Evolutionary conservation across 1,140 invertebrate species (phyloP), one percentile per base, ranked within the genome.

Genomic region (Drosophila setifemur): DNA sequence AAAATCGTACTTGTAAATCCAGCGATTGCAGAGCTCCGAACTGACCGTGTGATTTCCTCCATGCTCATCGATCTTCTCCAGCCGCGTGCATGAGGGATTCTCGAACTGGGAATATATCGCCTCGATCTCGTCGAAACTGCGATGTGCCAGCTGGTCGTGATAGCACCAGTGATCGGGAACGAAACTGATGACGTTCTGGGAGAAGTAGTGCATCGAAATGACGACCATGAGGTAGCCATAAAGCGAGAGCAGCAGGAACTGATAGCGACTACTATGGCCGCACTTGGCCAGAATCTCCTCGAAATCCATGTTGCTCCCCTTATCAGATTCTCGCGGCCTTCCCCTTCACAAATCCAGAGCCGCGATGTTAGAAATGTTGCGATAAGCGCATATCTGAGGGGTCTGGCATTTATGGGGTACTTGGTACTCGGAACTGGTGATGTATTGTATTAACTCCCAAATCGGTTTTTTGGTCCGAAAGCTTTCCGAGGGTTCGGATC

Each of bases 251-350:
- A 94, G 81, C n/a, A 93, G 72, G 39, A 91, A 91, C 73, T 94
- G 94, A 87, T 93, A 94, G 16, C 83, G 81, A 42, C 92, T 92
- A 72, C 93, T 93, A 67, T 93, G 92, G 2, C 94, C 94, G 28
- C 92, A 92, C 57, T 92, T 91, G 21, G 88, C 76, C 18, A 94
- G 72, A 76, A 94, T 92, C 31, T 91, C 91, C 68, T 94, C 93
- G 45, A 93, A 92, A 69, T 93, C 91, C 68, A 91, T 82, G 26
- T 16, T 71, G 31, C 7, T 18, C 9, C 4, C 9, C 18, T 8
- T 70, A 50, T 23, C 33, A 11, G 35, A 49, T 35, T 69, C 42
- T 43, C 2, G 28, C 25, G 48, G 33, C 18, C 25, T 23, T 14
- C 29, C 31, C 14, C 25, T 23, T 14, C 29, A 11, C 14, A 16